phyloP scores from a whole-genome alignment of 2,888 invertebrate species.

The Cephus runcator region DNA sequence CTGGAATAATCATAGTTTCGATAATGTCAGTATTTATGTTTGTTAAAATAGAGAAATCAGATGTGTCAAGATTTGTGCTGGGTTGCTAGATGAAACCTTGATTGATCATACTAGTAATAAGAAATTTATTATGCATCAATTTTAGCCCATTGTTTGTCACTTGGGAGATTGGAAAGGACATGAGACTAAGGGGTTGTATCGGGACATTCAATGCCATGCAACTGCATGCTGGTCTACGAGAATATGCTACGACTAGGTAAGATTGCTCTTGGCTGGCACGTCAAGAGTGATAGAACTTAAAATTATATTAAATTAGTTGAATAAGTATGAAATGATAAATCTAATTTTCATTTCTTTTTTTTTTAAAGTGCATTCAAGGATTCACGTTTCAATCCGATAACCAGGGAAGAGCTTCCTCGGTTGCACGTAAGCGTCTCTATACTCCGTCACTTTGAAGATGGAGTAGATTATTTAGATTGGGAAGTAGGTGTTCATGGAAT shows the following conservation, averaged over 20 bases:
- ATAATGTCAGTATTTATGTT: not conserved
- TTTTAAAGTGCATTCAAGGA: slow-evolving; percentile 91
- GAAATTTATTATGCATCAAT: slow-evolving; percentile 33
- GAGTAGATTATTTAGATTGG: slow-evolving; percentile 96
- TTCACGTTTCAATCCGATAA: slow-evolving; percentile 95
- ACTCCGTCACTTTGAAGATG: slow-evolving; percentile 96
- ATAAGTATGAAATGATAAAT: not conserved
- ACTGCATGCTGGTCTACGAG: slow-evolving; percentile 92
- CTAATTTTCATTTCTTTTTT: slow-evolving; percentile 7
- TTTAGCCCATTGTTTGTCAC: slow-evolving; percentile 97
- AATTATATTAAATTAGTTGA: not conserved
- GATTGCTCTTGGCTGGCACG: not conserved
- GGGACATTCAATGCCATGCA: slow-evolving; percentile 98
- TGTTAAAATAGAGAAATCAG: not conserved
- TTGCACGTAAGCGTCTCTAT: slow-evolving; percentile 96
- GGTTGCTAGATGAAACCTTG: not conserved
- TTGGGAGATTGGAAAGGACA: slow-evolving; percentile 97
- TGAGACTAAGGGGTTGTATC: slow-evolving; percentile 96
- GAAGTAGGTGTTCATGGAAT: slow-evolving; percentile 97
- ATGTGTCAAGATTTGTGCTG: not conserved
- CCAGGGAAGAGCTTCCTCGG: slow-evolving; percentile 91
- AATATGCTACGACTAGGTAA: slow-evolving; percentile 93
- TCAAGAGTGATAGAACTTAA: not conserved
- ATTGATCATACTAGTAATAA: not conserved
- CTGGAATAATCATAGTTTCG: not conserved